Evolutionary conservation across 2,888 invertebrate species (phyloP).

Genomic region (Microplitis deprimator): DNA sequence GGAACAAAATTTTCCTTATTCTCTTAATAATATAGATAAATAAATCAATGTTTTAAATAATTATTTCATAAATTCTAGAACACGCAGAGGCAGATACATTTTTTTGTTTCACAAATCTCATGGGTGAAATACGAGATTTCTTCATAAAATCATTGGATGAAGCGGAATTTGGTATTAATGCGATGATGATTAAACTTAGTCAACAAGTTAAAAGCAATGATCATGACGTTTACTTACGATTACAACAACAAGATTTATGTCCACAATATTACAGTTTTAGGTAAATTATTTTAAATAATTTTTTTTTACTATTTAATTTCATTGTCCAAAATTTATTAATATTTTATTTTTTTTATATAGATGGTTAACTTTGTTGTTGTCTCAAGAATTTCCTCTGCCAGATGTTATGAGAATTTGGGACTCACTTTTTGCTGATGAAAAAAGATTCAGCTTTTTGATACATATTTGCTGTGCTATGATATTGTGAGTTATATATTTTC

Average conservation of each 20-base stretch:
- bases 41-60: not conserved
- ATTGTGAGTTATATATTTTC: conserved; percentile 78
- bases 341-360: conserved; percentile 71
- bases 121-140: conserved; percentile 97
- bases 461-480: conserved; percentile 98
- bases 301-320: not conserved
- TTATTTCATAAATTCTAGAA: conserved; percentile 73
- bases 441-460: conserved; percentile 92
- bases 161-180: conserved; percentile 90
- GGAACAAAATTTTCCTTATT: too few relatives aligned
- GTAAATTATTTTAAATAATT: conserved; percentile 67
- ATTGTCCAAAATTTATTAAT: conserved; percentile 14
- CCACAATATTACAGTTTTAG: conserved; percentile 98
- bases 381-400: conserved; percentile 97
- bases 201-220: conserved; percentile 85
- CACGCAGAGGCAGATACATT: conserved; percentile 98
- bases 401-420: conserved; percentile 99
- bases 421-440: conserved; percentile 91
- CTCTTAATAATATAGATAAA: too few relatives aligned
- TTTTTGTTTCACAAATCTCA: conserved; percentile 97
- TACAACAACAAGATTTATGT: conserved; percentile 88
- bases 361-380: conserved; percentile 95
- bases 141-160: conserved; percentile 97
- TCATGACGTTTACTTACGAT: conserved; percentile 80
- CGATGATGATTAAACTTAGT: conserved; percentile 89